Evolutionary conservation across 2,888 invertebrate species (phyloP).

Genomic region (Theretra japonica): DNA sequence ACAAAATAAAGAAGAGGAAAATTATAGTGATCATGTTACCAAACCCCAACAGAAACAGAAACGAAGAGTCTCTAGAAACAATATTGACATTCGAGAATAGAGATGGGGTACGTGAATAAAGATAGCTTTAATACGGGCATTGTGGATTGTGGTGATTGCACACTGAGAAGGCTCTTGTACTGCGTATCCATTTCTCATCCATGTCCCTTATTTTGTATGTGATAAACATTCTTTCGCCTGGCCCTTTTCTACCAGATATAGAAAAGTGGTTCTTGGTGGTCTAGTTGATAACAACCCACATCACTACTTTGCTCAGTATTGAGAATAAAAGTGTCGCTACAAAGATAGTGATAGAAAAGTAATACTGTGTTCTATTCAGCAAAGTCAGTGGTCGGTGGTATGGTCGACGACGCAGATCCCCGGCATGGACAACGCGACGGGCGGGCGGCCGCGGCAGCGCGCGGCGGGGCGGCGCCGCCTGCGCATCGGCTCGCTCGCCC

Average conservation of each 20-base stretch:
- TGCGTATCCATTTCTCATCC: no score
- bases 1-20: background rate
- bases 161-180: no score
- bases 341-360: background rate
- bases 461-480: constrained; percentile 61
- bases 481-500: constrained; percentile 62
- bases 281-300: no score
- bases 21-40: constrained; percentile 38
- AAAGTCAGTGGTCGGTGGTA: constrained; percentile 70
- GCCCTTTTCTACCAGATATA: no score
- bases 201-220: no score
- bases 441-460: constrained; percentile 41
- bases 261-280: no score
- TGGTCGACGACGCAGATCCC: constrained; percentile 73
- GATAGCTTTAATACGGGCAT: no score
- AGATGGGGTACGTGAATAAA: constrained; percentile 54
- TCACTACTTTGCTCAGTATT: no score
- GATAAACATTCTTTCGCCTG: no score
- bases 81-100: constrained; percentile 69
- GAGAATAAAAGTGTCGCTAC: no score
- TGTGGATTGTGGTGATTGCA: no score
- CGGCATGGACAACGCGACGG: constrained; percentile 64
- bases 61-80: constrained; percentile 62
- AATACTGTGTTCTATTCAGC: constrained; percentile 31
- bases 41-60: constrained; percentile 33